Conservation (phyloP, 23 tunicate species). For the Ascidia mentula region DNA sequence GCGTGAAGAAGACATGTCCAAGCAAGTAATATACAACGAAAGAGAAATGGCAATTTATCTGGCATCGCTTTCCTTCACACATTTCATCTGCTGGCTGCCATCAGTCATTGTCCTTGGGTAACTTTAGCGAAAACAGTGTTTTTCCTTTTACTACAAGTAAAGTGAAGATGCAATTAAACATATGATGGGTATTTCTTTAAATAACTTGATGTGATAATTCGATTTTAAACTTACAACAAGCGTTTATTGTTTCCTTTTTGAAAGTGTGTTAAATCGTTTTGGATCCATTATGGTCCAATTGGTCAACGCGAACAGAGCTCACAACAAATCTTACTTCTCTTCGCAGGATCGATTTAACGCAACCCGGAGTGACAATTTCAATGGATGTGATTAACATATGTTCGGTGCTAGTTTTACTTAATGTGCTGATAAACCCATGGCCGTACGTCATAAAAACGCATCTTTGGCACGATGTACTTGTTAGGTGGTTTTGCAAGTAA, state of each 20-base stretch:
- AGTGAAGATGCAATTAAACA: too few relatives aligned
- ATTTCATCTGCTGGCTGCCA: slow-evolving; percentile 19
- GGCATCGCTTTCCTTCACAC: slow-evolving; percentile 12
- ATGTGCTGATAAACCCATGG: slow-evolving; percentile 26
- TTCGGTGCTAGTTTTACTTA: slow-evolving; percentile 15
- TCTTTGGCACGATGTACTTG: not conserved
- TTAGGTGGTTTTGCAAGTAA: slow-evolving; percentile 15
- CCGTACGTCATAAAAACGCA: slow-evolving; percentile 15
- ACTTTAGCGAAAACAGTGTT: too few relatives aligned
- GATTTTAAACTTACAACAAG: too few relatives aligned
- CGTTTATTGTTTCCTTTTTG: too few relatives aligned
- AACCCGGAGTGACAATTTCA: slow-evolving; percentile 15
- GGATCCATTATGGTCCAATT: too few relatives aligned
- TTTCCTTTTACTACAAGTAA: too few relatives aligned
- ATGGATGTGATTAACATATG: slow-evolving; percentile 15
- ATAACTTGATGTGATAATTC: too few relatives aligned
- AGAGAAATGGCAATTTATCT: not conserved
- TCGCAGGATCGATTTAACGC: slow-evolving; percentile 15
- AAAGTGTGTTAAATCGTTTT: too few relatives aligned
- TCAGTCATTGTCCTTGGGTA: slow-evolving; percentile 15
- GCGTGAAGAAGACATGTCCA: not conserved
- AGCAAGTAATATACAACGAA: not conserved
- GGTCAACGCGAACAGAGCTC: not conserved
- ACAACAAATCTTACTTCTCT: too few relatives aligned
- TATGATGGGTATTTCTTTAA: too few relatives aligned